These are phyloP conservation scores for Trinorchestia longiramus DNA, from an alignment of 1,140 invertebrate species.

Conservation along the genomic window DNA sequence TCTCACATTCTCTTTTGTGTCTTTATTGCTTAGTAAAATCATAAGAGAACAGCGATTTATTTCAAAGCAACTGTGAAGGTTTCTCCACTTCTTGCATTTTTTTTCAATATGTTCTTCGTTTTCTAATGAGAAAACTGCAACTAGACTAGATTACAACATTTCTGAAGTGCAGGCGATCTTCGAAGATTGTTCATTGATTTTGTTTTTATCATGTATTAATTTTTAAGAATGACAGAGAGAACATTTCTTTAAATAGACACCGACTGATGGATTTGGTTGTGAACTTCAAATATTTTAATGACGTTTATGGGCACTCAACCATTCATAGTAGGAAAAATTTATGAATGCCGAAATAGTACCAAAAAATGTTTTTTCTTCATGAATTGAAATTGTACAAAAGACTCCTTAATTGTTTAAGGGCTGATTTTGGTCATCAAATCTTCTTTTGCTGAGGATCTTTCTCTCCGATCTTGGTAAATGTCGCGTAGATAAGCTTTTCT, in stretches of 20 bases:
- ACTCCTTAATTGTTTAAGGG: not conserved
- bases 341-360: not conserved
- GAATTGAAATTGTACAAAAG: not conserved
- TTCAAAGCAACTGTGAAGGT: not conserved
- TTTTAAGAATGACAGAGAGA: not conserved
- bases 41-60: not conserved
- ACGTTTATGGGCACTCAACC: not conserved
- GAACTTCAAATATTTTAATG: not conserved
- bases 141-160: not conserved
- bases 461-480: not conserved
- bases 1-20: not conserved
- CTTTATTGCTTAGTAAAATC: not conserved
- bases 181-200: not conserved
- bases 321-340: not conserved
- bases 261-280: not conserved
- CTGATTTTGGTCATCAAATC: not conserved
- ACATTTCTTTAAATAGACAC: not conserved
- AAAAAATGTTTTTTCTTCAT: not conserved
- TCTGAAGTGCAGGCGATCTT: not conserved
- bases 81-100: not conserved
- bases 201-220: not conserved
- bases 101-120: not conserved
- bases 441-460: not conserved
- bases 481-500: not conserved
- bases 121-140: not conserved